Evolutionary conservation across 2,113 vertebrate genomes (phyloP), one percentile per base, ranked within the genome.

Genomic region (Cryptomyrus ogoouensis): DNA sequence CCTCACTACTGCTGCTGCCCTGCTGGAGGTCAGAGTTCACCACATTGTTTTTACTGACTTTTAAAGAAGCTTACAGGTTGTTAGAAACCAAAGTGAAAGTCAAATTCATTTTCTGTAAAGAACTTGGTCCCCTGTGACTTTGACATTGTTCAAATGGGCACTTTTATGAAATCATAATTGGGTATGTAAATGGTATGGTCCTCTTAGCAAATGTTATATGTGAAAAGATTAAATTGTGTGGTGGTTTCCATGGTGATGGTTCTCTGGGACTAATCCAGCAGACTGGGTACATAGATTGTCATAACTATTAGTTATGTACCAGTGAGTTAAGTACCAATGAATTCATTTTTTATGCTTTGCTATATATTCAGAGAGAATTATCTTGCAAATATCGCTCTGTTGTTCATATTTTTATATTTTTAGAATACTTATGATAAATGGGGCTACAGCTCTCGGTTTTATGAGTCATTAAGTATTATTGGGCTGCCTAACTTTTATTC

Each of bases 1-100:
- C 0, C 95, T 99, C 46, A 96, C 95, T 85, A 97, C 97, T 0
- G 96, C 97, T 0, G 96, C 98, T 0, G 94, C 96, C 0, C 91
- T 99, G 88, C 95, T 99, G 0, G 98, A 99, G 98, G 98, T 99
- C 91, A 96, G 93, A 93, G 89, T 31, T 42, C 15, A 89, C 47
- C 1, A 13, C n/a, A 31, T 39, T 31, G 17, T 39, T 31, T 5
- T 35, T 17, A 17, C 31, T 17, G 70, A 74, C 66, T 35, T 74
- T 74, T 74, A 27, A 31, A 35, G 27, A 74, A 39, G 27, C 70
- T 74, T 35, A 74, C 70, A 39, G 3, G 3, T 35, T 74, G 13
- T 74, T 35, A 74, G 13, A 74, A 74, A 74, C 13, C 31, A 74
- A 15, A 35, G 70, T 35, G 6, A 74, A 74, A 39, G 70, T 35